Evolutionary conservation across 2,113 vertebrate species (phyloP).

Genomic region (Puma concolor): DNA sequence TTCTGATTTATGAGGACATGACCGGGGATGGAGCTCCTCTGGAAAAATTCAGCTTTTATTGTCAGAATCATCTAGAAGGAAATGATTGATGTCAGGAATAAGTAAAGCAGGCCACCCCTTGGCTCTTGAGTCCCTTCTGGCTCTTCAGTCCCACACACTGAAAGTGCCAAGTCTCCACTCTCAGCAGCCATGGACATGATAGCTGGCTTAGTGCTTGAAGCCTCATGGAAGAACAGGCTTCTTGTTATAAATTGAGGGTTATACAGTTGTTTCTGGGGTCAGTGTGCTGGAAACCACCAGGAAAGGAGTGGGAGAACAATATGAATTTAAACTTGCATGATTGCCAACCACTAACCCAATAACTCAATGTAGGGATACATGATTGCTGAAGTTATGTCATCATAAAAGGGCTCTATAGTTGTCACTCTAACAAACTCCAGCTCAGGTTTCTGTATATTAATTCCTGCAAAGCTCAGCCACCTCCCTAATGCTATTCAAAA

Average conservation of each 20-base stretch:
- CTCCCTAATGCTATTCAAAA: slow-evolving; percentile 47
- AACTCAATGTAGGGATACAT: neutral
- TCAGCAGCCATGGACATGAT: neutral
- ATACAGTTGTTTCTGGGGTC: neutral
- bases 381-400: neutral
- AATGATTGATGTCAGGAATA: slow-evolving; percentile 31
- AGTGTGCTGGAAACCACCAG: neutral
- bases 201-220: neutral
- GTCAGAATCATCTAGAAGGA: slow-evolving; percentile 44
- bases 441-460: neutral
- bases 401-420: neutral
- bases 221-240: neutral
- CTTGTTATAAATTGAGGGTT: neutral
- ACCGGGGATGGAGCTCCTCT: neutral
- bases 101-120: slow-evolving; percentile 21
- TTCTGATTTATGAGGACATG: slow-evolving; percentile 61
- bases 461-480: slow-evolving; percentile 10
- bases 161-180: slow-evolving; percentile 9
- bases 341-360: neutral
- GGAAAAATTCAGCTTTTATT: slow-evolving; percentile 30
- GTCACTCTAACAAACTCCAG: neutral
- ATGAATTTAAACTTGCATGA: neutral
- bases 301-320: neutral
- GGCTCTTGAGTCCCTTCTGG: neutral
- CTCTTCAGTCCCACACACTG: neutral